Conservation (phyloP, 1,140 invertebrate species). For the Anoplolepis gracilipes region DNA sequence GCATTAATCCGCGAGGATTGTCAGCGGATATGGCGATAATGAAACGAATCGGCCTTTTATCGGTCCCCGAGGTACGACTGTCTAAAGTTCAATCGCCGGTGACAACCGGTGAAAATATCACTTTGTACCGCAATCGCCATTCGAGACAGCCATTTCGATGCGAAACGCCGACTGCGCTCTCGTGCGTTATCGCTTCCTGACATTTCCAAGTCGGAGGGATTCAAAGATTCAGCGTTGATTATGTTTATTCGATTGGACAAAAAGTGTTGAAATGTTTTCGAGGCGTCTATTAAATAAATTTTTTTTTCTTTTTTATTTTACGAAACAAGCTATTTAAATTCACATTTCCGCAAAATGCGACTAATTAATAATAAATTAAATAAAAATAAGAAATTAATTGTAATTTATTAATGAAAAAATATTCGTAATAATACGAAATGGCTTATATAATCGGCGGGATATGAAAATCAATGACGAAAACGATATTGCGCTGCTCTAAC, state of each 20-base stretch:
- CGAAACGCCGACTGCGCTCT: constrained; percentile 5
- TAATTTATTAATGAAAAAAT: constrained; percentile 19
- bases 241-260: neutral
- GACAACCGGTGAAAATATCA: constrained; percentile 76
- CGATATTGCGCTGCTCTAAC: neutral
- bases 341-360: neutral
- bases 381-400: neutral
- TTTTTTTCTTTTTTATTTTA: neutral
- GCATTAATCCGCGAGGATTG: constrained; percentile 75
- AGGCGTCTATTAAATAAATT: neutral
- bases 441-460: neutral
- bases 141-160: constrained; percentile 36
- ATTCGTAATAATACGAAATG: neutral
- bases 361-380: no score
- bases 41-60: constrained; percentile 76
- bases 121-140: neutral
- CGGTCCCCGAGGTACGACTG: constrained; percentile 67
- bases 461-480: neutral
- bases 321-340: neutral
- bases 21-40: constrained; percentile 74
- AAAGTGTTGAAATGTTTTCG: neutral
- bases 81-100: constrained; percentile 78
- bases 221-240: neutral
- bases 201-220: constrained; percentile 48
- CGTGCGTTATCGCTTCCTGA: constrained; percentile 41